Evolutionary conservation across 2,797 vertebrate species (phyloP), one percentile per base, ranked within the genome.

Genomic region (Cossypha caffra): DNA sequence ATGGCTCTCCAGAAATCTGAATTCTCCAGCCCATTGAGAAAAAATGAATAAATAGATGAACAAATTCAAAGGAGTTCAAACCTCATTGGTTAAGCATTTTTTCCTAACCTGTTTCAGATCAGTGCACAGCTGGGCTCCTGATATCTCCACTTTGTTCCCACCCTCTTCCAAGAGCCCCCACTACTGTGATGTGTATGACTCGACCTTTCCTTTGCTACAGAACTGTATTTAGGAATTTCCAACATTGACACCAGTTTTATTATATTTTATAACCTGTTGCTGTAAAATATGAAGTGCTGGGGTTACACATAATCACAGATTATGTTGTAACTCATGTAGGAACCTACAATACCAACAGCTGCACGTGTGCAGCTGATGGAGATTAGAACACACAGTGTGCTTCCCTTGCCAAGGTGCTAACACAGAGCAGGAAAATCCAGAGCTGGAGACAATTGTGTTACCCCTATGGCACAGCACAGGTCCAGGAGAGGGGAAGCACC

Each of bases 1-100:
- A 90, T 63, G 31, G 64, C 64, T 90, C 50, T 95, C 68, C 45
- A 92, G 86, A 90, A 94, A 87, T 93, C 40, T 55, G 61, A 90
- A 40, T 74, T 80, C 79, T 84, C 45, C 17, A 69, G 77, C 55
- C 68, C 80, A 38, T n/a, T 93, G 51, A 50, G 73, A 80, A 45
- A 91, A 88, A 72, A 74, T 4, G 3, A 82, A 82, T 55, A 76
- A 85, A 85, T 62, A 66, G 62, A 85, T 48, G 4, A 71, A 78
- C 52, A 78, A 54, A 91, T 84, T 66, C 40, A 51, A 80, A 80
- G 33, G 58, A 78, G 42, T 78, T 95, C 45, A 64, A 73, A 79
- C 47, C 55, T 68, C 23, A 14, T n/a, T 88, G 66, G 64, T 66
- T 66, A 73, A 83, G 52, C 85, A 63, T 71, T 75, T 87, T 95